Conservation (phyloP, 2,888 invertebrate species). For the Diogma glabrata region DNA sequence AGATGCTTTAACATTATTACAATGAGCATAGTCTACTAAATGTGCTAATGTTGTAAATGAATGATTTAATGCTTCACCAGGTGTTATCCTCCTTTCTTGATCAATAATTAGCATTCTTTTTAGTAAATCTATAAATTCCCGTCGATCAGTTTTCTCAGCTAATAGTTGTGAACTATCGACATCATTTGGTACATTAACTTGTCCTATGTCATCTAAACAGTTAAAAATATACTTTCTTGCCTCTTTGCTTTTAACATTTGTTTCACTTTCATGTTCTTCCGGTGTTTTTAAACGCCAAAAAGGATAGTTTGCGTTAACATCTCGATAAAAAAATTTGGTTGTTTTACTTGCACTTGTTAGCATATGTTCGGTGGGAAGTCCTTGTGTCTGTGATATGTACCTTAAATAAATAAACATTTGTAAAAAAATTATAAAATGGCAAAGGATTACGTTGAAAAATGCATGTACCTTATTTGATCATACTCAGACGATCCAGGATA, state of each 20-base stretch:
- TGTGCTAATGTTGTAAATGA: conserved; percentile 89
- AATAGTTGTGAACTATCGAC: conserved; percentile 91
- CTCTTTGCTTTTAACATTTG: conserved; percentile 97
- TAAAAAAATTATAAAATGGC: neutral
- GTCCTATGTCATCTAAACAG: conserved; percentile 96
- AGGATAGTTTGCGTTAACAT: conserved; percentile 83
- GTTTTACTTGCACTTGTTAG: conserved; percentile 95
- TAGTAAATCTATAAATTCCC: conserved; percentile 94
- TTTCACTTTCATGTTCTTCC: conserved; percentile 96
- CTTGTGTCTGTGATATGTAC: conserved; percentile 94
- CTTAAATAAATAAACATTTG: conserved; percentile 19
- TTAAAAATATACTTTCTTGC: conserved; percentile 99
- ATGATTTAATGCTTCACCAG: conserved; percentile 91
- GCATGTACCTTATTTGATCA: conserved; percentile 86
- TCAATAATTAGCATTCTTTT: conserved; percentile 99
- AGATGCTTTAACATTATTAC: conserved; percentile 92
- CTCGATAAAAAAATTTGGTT: conserved; percentile 94
- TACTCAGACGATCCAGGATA: conserved; percentile 99
- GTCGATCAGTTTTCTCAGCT: conserved; percentile 93
- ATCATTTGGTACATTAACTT: conserved; percentile 94
- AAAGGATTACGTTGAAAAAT: conserved; percentile 28
- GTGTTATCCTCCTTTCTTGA: conserved; percentile 91
- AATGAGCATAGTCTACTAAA: conserved; percentile 90
- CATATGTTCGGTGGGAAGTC: conserved; percentile 96
- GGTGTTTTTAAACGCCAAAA: conserved; percentile 87